Conservation (phyloP, 2,113 vertebrate genomes). For the sheep (Ovis aries) region DNA sequence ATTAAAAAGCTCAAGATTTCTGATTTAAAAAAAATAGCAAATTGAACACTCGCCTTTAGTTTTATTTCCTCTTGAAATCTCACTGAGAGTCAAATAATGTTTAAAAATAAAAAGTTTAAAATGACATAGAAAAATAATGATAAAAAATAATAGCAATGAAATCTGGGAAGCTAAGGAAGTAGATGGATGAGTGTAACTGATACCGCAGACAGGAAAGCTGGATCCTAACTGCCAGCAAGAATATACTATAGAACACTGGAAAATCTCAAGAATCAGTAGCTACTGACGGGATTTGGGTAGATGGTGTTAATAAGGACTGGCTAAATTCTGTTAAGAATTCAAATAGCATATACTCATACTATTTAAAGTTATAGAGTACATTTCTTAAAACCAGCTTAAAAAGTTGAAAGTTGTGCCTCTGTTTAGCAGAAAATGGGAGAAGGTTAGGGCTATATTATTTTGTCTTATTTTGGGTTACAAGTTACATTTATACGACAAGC, state of each 20-base stretch:
- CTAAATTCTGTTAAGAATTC: slow-evolving; percentile 7
- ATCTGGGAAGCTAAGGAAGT: background rate
- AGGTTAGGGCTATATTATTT: background rate
- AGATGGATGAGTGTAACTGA: background rate
- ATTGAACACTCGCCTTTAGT: background rate
- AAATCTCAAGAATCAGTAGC: background rate
- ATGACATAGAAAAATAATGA: background rate
- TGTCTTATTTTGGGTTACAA: background rate
- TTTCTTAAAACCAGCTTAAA: background rate
- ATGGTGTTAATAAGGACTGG: background rate
- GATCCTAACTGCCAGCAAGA: background rate
- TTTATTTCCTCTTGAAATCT: background rate
- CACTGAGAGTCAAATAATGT: background rate
- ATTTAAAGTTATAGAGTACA: background rate
- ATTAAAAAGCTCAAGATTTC: background rate
- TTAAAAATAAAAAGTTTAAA: background rate
- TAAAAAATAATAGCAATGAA: background rate
- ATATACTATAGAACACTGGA: too few species aligned
- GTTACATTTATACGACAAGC: background rate
- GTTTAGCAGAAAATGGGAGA: background rate
- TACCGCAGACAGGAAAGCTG: background rate
- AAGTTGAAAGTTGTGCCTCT: background rate
- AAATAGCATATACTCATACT: background rate
- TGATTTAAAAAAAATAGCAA: background rate
- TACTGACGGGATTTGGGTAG: background rate